These are phyloP conservation scores for Bufotes viridis DNA, from an alignment of 2,797 vertebrate species.

Conservation along the genomic window DNA sequence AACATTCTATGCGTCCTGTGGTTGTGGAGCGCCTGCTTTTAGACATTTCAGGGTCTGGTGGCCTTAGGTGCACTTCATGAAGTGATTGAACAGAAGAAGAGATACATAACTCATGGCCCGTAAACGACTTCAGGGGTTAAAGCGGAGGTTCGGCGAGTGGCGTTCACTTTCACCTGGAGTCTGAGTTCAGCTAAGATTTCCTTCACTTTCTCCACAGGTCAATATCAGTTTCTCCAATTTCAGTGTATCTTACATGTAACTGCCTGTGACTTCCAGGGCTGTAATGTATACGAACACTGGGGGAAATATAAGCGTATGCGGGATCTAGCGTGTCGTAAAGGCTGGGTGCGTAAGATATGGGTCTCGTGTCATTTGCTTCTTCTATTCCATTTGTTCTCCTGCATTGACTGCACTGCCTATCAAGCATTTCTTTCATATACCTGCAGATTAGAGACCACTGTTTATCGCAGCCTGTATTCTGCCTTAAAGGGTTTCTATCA, in stretches of 20 bases:
- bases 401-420: neutral
- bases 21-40: constrained; percentile 13
- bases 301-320: neutral
- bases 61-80: constrained; percentile 24
- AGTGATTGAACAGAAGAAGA: neutral
- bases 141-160: neutral
- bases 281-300: constrained; percentile 19
- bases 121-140: constrained; percentile 3
- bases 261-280: constrained; percentile 13
- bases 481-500: no score
- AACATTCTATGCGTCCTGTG: neutral
- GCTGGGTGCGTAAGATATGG: neutral
- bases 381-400: neutral
- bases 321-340: constrained; percentile 3
- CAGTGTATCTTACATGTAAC: constrained; percentile 31
- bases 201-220: constrained; percentile 35
- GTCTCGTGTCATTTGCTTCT: no score
- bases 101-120: neutral
- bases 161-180: constrained; percentile 22
- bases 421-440: neutral
- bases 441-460: neutral
- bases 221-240: constrained; percentile 33
- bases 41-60: constrained; percentile 9
- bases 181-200: constrained; percentile 18
- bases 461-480: neutral